A percentile compares a stretch with the other conserved stretches of the same genome.
Conservation (phyloP, 2,888 invertebrate genomes). For the Campaea margaritaria region DNA sequence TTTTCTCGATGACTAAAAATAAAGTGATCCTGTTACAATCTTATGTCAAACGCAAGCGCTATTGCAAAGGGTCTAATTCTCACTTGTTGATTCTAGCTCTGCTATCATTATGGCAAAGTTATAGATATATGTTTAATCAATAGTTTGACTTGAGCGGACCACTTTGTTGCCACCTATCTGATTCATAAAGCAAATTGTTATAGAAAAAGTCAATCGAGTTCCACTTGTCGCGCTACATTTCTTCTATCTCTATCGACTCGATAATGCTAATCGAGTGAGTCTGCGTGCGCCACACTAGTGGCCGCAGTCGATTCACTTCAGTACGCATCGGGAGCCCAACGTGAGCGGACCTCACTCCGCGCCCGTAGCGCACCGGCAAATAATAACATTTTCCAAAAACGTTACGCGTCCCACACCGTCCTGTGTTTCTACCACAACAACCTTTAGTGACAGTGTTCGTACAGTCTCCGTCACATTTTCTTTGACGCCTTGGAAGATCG, state of each 20-base stretch:
- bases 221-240: slow-evolving; percentile 45
- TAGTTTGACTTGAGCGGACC: neutral
- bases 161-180: neutral
- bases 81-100: too few species aligned
- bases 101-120: too few species aligned
- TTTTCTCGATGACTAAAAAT: too few species aligned
- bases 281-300: slow-evolving; percentile 76
- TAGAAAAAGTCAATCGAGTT: slow-evolving; percentile 35
- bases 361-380: slow-evolving; percentile 57
- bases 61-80: too few species aligned
- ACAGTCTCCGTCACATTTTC: slow-evolving; percentile 13
- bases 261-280: slow-evolving; percentile 64
- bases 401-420: slow-evolving; percentile 73
- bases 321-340: slow-evolving; percentile 69
- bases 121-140: neutral
- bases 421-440: slow-evolving; percentile 58
- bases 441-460: slow-evolving; percentile 53
- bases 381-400: slow-evolving; percentile 56
- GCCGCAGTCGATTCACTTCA: slow-evolving; percentile 64
- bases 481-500: slow-evolving; percentile 24
- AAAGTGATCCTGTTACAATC: too few species aligned
- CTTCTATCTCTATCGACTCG: slow-evolving; percentile 63
- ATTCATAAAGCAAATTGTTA: too few species aligned
- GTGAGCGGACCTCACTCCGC: slow-evolving; percentile 58
- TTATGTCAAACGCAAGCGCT: too few species aligned